Conservation (phyloP, 2,797 vertebrate species). For the Gambusia yucatana region DNA sequence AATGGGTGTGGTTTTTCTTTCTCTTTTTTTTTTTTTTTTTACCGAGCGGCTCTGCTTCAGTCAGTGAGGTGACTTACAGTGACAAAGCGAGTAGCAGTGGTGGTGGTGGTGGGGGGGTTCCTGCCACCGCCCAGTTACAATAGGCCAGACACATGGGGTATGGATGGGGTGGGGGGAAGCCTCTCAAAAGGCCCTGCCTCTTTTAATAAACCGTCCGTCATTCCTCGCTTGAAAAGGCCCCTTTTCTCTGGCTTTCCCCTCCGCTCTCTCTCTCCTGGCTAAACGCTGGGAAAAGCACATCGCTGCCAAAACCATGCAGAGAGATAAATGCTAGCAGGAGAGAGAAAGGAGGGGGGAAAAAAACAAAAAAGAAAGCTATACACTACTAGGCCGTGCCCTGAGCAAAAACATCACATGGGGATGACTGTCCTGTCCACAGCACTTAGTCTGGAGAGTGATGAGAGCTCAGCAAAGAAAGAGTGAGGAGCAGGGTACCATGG, state of each 20-base stretch:
- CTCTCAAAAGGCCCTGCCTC: slow-evolving; percentile 81
- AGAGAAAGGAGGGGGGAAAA: slow-evolving; percentile 55
- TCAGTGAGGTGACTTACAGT: slow-evolving; percentile 84
- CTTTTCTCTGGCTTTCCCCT: slow-evolving; percentile 70
- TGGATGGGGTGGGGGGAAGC: slow-evolving; percentile 52
- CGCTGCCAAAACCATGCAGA: slow-evolving; percentile 82
- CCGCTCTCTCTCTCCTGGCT: slow-evolving; percentile 75
- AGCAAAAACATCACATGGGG: slow-evolving; percentile 74
- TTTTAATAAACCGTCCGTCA: slow-evolving; percentile 86
- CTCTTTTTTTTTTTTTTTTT: slow-evolving; percentile 59
- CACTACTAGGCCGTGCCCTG: slow-evolving; percentile 74
- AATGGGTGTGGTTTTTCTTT: slow-evolving; percentile 64
- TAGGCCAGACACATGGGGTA: slow-evolving; percentile 79
- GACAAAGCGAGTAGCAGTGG: slow-evolving; percentile 72
- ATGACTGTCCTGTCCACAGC: slow-evolving; percentile 54
- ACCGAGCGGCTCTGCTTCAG: slow-evolving; percentile 66
- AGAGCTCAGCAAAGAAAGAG: slow-evolving; percentile 55
- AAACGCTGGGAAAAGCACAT: slow-evolving; percentile 86
- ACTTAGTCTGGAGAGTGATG: slow-evolving; percentile 57
- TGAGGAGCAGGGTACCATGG: slow-evolving; percentile 35
- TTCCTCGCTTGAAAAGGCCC: slow-evolving; percentile 80
- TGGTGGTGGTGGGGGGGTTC: slow-evolving; percentile 38
- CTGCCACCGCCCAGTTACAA: slow-evolving; percentile 80
- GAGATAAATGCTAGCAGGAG: slow-evolving; percentile 80
- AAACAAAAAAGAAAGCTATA: slow-evolving; percentile 65